Evolutionary conservation across 2,888 invertebrate species (phyloP).

Genomic region (Acanthoscelides obtectus): DNA sequence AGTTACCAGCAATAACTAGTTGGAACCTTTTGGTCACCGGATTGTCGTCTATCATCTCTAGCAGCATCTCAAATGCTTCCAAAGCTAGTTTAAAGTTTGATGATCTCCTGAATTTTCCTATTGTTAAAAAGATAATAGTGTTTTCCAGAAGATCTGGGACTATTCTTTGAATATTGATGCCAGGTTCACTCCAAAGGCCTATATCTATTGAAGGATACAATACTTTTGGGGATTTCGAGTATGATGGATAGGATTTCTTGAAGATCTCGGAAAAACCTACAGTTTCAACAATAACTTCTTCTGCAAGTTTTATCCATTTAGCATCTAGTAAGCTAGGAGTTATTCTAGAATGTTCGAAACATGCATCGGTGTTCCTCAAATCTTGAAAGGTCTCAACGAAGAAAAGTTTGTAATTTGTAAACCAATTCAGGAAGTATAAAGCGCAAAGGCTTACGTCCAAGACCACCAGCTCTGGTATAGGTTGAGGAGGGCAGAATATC

Average conservation of each 20-base stretch:
- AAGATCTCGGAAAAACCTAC: slow-evolving; percentile 37
- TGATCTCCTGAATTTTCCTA: slow-evolving; percentile 36
- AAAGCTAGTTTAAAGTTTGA: slow-evolving; percentile 40
- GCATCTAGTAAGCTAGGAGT: slow-evolving; percentile 33
- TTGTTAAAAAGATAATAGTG: slow-evolving; percentile 35
- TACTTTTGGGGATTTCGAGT: slow-evolving; percentile 28
- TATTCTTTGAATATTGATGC: slow-evolving; percentile 36
- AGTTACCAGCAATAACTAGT: slow-evolving; percentile 39
- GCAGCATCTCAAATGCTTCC: slow-evolving; percentile 38
- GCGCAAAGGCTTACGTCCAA: slow-evolving; percentile 36
- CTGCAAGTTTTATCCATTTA: slow-evolving; percentile 36
- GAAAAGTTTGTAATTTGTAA: slow-evolving; percentile 34
- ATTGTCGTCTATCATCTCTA: slow-evolving; percentile 31
- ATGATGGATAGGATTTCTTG: slow-evolving; percentile 34
- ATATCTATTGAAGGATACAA: slow-evolving; percentile 38
- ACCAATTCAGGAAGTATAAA: slow-evolving; percentile 32
- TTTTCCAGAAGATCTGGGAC: slow-evolving; percentile 38
- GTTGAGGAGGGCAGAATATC: slow-evolving; percentile 32
- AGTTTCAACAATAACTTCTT: slow-evolving; percentile 39
- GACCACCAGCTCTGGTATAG: slow-evolving; percentile 34
- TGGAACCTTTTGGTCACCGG: slow-evolving; percentile 34
- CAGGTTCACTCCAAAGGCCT: slow-evolving; percentile 37
- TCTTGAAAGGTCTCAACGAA: slow-evolving; percentile 34
- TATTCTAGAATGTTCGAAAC: slow-evolving; percentile 31
- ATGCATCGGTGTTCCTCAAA: slow-evolving; percentile 25